Base-by-base conservation (phyloP, 1,140 invertebrate genomes). In the Globodera rostochiensis region DNA sequence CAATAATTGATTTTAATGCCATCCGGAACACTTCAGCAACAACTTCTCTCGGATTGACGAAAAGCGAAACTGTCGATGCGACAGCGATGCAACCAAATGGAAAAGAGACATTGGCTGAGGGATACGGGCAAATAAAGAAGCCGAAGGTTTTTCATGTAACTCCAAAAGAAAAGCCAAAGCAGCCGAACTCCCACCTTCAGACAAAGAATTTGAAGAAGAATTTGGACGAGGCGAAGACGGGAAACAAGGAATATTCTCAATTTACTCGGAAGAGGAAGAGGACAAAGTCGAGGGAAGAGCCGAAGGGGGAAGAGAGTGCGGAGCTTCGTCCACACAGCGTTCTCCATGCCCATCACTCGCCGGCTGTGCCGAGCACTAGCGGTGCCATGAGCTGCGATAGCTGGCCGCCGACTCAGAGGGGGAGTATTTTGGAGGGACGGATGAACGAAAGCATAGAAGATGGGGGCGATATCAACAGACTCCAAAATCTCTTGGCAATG, bases 1-100 rank as follows among this genome's bases (percentile, higher is more conserved):
- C 79, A 57, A 80, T 80, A 57, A 80, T 80, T 49, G 79, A 80
- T 53, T 80, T 80, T 74, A 74, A 78, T n/a, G 79, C 79, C 1
- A 80, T 80, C 15, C 79, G 79, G 15, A 57, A 36, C 25, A 74
- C 79, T 49, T 66, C 79, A 50, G 15, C 57, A 25, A 46, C 46
- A 60, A 46, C 49, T 25, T 25, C 25, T 6, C 11, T 64, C 21
- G 5, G 5, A 5, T 45, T 4, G 6, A 15, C 53, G 47, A 21
- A 69, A 15, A 69, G 8, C 2, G 36, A 53, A 53, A 53, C 19
- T 19, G 57, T 6, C 19, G 66, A 74, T 74, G 47, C 9, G 36
- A 74, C 8, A 36, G 7, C 47, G 8, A 25, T n/a, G 7, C 73
- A 74, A 45, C 45, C 53, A 7, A 77, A 77, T 60, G 74, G 53